Base-by-base conservation (phyloP, 2,797 vertebrate genomes). In the Fistularia commersonii region DNA sequence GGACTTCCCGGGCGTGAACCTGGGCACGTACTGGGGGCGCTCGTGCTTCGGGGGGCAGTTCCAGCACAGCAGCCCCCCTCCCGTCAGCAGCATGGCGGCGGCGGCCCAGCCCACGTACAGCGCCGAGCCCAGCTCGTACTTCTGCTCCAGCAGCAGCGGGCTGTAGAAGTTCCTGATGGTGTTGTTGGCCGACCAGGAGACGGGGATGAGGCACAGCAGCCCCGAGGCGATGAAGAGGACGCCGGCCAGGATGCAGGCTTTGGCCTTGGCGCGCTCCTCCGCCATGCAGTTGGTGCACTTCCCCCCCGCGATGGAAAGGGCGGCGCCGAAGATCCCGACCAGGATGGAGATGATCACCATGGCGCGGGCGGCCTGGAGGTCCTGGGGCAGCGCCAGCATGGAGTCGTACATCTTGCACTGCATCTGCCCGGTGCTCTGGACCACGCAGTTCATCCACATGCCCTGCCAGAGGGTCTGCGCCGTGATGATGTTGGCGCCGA, bases 31-130 rank as follows among this genome's bases (percentile, higher is more conserved):
- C 35, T 61, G 77, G 7, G 13, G 74, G 1, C 74, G 61, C 8
- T 82, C 49, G 0, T 83, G 48, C 47, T 80, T 87, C 1, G 82
- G 78, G 0, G 88, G 88, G 51, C 90, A 92, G 77, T 89, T 90
- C 78, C 86, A 90, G 53, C 90, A 98, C 1, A 98, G 90, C 0
- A 98, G 78, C 0, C 52, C 90, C 0, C 97, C 95, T 0, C 94
- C 95, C 0, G 97, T 64, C 47, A 97, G 46, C 48, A 95, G 81
- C 52, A 98, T 83, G 0, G 78, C 79, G 0, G 91, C 69, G 1
- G 94, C 87, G 0, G 91, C 94, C 96, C 96, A 99, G 55, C 95
- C 97, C 1, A 98, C 83, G 32, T 96, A 98, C 59, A 99, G 86
- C 0, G 95, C 90, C 0, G 94, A 87, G 0, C 97, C 97, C 8